phyloP scores from a whole-genome alignment of 2,888 invertebrate genomes.

The Andrena praecox region DNA sequence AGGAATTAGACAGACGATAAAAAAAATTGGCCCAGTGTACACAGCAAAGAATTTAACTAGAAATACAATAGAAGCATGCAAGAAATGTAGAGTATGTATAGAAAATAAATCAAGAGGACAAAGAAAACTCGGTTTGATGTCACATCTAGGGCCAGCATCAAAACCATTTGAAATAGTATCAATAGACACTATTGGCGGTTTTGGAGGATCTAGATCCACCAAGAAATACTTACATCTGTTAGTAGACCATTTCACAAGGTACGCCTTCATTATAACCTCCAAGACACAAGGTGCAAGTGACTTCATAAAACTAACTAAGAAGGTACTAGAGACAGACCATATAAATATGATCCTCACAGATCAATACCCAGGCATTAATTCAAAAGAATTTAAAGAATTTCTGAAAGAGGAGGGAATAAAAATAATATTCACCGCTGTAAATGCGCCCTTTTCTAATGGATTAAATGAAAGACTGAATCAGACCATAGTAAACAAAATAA shows the following conservation, averaged over 20 bases:
- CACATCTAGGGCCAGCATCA: conserved; percentile 1
- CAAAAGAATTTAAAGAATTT: not conserved
- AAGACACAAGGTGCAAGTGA: not conserved
- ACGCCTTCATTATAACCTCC: not conserved
- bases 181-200: conserved; percentile 17
- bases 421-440: not conserved
- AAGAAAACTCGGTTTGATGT: conserved; percentile 6
- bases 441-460: too few species aligned
- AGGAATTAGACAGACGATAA: conserved; percentile 2
- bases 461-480: too few species aligned
- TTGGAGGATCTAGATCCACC: conserved; percentile 12
- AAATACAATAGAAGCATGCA: not conserved
- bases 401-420: not conserved
- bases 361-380: not conserved
- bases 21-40: not conserved
- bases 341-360: not conserved
- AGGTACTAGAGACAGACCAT: not conserved
- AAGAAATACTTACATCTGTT: not conserved
- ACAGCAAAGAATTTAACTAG: not conserved
- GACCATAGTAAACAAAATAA: too few species aligned
- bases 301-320: not conserved
- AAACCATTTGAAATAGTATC: conserved; percentile 22
- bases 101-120: conserved; percentile 11
- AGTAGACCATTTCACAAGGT: not conserved
- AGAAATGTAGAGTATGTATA: not conserved